Base-by-base conservation (phyloP, 2,888 invertebrate species). In the Amphipyra berbera region DNA sequence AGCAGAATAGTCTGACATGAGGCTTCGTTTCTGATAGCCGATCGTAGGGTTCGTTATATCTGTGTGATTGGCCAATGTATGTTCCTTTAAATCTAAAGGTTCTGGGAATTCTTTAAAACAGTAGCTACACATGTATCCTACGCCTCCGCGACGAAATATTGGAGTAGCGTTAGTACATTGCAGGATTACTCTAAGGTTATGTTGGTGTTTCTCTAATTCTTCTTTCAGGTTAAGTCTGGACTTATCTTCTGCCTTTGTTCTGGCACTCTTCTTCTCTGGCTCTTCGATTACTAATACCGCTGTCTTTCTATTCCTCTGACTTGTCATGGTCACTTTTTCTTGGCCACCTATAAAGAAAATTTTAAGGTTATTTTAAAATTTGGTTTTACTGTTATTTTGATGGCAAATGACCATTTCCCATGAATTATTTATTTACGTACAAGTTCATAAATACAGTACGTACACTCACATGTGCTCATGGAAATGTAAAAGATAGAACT, bases 111-210 rank as follows among this genome's bases (percentile, higher is more conserved):
- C 83, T n/a, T 81, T 64, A 0, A 76, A 56, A 55, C 92, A 93
- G 65, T 88, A 92, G 27, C 87, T 84, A 69, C 92, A 93, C 9
- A 82, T 68, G 64, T 89, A 93, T 0, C 89, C 90, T 0, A 83
- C 75, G 3, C 87, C 84, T 1, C 84, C 83, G 5, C 83, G 79
- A 35, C 87, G 82, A 27, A 84, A 75, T 27, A 93, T 88, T 0
- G 92, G 90, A 0, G 92, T 92, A 0, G 92, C 92, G 55, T 91
- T 92, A 0, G 90, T 85, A 63, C 78, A 82, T 2, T 78, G 65
- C 3, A 92, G 59, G 37, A 92, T 86, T 48, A 85, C 81, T 35
- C 73, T 78, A 2, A 92, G 74, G 54, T 92, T 92, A 27, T 82
- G 79, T 12, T 84, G 82, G 56, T 90, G 89, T 63, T 83, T 83